These are phyloP conservation scores for Rhyzopertha dominica DNA, from an alignment of 1,140 invertebrate species.

Conservation along the genomic window DNA sequence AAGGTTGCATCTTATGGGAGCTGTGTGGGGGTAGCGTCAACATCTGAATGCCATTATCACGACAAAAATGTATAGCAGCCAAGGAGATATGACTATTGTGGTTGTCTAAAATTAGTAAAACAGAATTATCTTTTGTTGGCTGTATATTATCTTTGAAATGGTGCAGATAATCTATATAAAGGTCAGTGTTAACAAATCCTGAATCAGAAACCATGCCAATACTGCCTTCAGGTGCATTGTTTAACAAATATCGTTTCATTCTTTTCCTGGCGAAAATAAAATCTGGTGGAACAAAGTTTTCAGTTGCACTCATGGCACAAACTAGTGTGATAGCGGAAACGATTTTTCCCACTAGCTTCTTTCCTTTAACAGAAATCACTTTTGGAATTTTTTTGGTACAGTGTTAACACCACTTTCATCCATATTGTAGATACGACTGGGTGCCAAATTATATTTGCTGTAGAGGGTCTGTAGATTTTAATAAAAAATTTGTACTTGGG, in stretches of 20 bases:
- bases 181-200: constrained; percentile 20
- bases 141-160: constrained; percentile 19
- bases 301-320: constrained; percentile 34
- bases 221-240: constrained; percentile 9
- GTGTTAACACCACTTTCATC: constrained; percentile 47
- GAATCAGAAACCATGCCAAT: constrained; percentile 23
- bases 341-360: constrained; percentile 28
- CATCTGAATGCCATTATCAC: constrained; percentile 11
- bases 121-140: constrained; percentile 15
- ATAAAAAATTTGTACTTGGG: not conserved
- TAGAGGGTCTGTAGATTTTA: not conserved
- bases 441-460: too few relatives aligned
- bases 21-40: constrained; percentile 13
- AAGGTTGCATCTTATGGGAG: constrained; percentile 12
- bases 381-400: constrained; percentile 43
- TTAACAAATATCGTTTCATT: constrained; percentile 16
- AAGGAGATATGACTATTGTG: constrained; percentile 37
- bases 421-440: constrained; percentile 42
- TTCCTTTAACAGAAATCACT: constrained; percentile 41
- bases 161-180: constrained; percentile 20
- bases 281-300: constrained; percentile 25
- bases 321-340: constrained; percentile 23
- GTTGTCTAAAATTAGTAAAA: constrained; percentile 30
- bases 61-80: constrained; percentile 39
- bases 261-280: constrained; percentile 22